Percentiles rank a stretch among this genome's conserved stretches.
These are phyloP conservation scores for Pristionchus japonicus DNA, from an alignment of 2,888 invertebrate genomes.

Conservation along the genomic window DNA sequence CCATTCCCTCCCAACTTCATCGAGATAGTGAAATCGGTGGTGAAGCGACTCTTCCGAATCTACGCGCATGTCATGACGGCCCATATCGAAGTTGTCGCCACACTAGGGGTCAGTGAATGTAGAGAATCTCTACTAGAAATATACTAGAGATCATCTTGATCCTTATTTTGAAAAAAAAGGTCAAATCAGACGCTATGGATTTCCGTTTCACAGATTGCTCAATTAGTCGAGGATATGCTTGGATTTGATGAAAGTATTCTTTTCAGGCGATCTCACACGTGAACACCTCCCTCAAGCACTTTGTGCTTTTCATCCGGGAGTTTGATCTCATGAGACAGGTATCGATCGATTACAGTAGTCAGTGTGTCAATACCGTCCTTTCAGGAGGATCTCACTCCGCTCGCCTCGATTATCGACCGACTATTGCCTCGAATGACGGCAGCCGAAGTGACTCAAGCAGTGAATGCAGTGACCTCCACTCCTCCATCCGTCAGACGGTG, in stretches of 20 bases:
- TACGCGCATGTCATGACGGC: slow-evolving; percentile 99
- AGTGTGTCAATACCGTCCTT: neutral
- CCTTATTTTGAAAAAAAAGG: too few species aligned
- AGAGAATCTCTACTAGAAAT: too few species aligned
- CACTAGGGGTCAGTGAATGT: slow-evolving; percentile 1
- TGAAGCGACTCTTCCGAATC: slow-evolving; percentile 96
- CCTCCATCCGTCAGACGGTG: neutral
- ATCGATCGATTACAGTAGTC: slow-evolving; percentile 25
- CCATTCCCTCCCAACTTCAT: slow-evolving; percentile 69
- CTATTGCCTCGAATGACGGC: slow-evolving; percentile 34
- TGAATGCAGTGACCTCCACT: slow-evolving; percentile 34
- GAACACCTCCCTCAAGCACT: slow-evolving; percentile 99
- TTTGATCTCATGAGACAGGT: slow-evolving; percentile 93
- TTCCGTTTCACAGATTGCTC: neutral
- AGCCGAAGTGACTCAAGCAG: neutral
- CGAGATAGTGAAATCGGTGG: slow-evolving; percentile 94
- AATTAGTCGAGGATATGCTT: too few species aligned
- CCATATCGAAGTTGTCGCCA: slow-evolving; percentile 83
- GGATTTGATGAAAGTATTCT: too few species aligned
- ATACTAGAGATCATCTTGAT: too few species aligned
- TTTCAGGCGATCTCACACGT: slow-evolving; percentile 97
- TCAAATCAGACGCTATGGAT: too few species aligned
- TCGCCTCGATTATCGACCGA: slow-evolving; percentile 38
- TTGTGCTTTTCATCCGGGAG: slow-evolving; percentile 97
- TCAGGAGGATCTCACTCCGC: slow-evolving; percentile 40